Conservation (phyloP, 2,113 vertebrate genomes). For the Labrus mixtus region DNA sequence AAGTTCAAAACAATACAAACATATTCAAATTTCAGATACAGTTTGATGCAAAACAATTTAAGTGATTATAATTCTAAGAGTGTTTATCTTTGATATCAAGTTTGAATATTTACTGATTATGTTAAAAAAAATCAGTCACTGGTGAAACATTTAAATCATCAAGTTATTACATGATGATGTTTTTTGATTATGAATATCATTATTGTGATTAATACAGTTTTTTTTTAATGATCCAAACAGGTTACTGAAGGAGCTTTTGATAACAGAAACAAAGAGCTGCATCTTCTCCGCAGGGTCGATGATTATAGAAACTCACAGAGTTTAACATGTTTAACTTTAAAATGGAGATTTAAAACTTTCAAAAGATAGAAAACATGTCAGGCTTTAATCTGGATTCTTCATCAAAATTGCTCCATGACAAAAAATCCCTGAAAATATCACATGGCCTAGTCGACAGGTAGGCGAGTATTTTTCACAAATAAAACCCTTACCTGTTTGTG, state of each 20-base stretch:
- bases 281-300: too few species aligned
- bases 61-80: slow-evolving; percentile 5
- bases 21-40: not conserved
- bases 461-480: too few species aligned
- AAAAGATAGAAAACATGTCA: too few species aligned
- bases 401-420: too few species aligned
- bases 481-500: slow-evolving; percentile 54
- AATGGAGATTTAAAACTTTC: too few species aligned
- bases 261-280: too few species aligned
- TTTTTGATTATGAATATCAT: slow-evolving; percentile 1
- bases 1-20: not conserved
- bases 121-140: not conserved
- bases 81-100: not conserved
- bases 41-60: not conserved
- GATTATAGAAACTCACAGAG: not conserved
- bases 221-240: not conserved
- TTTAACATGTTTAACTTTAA: too few species aligned
- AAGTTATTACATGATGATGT: not conserved
- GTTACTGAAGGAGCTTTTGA: not conserved
- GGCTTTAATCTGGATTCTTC: too few species aligned
- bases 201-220: not conserved
- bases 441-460: too few species aligned
- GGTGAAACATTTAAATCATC: not conserved
- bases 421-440: too few species aligned
- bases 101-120: not conserved